Evolutionary conservation across 2,888 invertebrate species (phyloP).

Genomic region (Drosophila borborema): DNA sequence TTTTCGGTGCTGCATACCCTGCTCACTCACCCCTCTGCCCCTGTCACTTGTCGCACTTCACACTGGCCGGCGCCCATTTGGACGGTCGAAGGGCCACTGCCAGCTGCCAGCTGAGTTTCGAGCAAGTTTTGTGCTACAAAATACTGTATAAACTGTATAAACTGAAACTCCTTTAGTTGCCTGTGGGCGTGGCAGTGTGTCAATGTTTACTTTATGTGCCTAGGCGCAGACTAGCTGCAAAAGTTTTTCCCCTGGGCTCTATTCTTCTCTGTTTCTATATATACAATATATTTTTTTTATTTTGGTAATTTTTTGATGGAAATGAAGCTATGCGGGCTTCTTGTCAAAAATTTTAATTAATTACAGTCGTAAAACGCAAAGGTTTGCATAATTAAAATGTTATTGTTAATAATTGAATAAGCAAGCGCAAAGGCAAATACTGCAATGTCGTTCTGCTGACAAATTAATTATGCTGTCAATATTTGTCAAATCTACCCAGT

Average conservation of each 20-base stretch:
- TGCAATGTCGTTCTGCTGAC: conserved; percentile 21
- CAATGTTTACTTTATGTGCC: conserved; percentile 83
- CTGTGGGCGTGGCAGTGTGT: conserved; percentile 74
- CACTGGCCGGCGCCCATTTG: conserved; percentile 20
- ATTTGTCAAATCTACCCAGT: conserved; percentile 63
- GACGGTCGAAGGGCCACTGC: conserved; percentile 27
- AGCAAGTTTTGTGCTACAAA: conserved; percentile 64
- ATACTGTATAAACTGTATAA: conserved; percentile 54
- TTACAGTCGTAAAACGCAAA: conserved; percentile 56
- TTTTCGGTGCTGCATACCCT: conserved; percentile 30
- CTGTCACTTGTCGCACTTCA: conserved; percentile 2
- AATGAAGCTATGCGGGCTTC: conserved; percentile 30
- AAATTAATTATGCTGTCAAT: conserved; percentile 69
- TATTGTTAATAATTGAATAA: conserved; percentile 73
- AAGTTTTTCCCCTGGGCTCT: conserved; percentile 29
- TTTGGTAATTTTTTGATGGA: not conserved
- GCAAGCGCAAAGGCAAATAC: conserved; percentile 49
- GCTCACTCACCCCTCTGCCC: not conserved
- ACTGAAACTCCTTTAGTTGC: conserved; percentile 43
- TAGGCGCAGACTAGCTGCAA: conserved; percentile 50
- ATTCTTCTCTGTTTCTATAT: not conserved
- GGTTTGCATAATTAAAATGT: conserved; percentile 52
- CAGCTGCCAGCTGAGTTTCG: conserved; percentile 73
- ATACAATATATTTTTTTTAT: not conserved
- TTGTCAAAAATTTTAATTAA: conserved; percentile 67